phyloP scores from a whole-genome alignment of 2,888 invertebrate species.

The Dromius quadrimaculatus region DNA sequence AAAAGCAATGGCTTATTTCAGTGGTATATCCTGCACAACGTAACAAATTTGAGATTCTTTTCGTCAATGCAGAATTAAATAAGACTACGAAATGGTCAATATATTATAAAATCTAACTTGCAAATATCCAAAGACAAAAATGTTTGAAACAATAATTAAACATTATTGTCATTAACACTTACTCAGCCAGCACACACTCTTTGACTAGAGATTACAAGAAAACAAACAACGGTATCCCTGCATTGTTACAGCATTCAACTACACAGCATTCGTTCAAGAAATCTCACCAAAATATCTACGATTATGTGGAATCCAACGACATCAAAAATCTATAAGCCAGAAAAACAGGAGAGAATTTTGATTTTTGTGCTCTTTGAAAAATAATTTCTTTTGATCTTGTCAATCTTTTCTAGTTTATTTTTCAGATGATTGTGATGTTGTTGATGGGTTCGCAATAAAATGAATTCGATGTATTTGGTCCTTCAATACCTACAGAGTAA shows the following conservation, averaged over 20 bases:
- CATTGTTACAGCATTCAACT: conserved; percentile 27
- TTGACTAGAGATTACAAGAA: conserved; percentile 50
- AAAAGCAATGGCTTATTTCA: no score
- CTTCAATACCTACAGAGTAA: conserved; percentile 32
- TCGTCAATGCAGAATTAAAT: conserved; percentile 35
- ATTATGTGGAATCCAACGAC: conserved; percentile 13
- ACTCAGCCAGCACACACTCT: conserved; percentile 36
- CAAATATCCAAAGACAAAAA: conserved; percentile 45
- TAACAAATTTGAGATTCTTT: conserved; percentile 35
- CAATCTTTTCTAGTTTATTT: conserved; percentile 9
- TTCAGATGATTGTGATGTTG: not conserved
- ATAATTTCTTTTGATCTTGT: conserved; percentile 32
- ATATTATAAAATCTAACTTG: conserved; percentile 49
- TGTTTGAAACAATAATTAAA: conserved; percentile 44
- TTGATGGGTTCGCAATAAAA: conserved; percentile 9
- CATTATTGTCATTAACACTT: conserved; percentile 49
- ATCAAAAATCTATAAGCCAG: conserved; percentile 8
- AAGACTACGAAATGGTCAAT: conserved; percentile 46
- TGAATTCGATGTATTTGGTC: conserved; percentile 48
- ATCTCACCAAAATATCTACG: conserved; percentile 15
- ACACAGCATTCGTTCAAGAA: conserved; percentile 19
- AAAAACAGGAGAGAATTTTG: conserved; percentile 37
- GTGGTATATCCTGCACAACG: no score
- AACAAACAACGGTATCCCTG: conserved; percentile 47
- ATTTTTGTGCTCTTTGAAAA: conserved; percentile 32